Conservation (phyloP, 64 coral and sea anemone species). For the Pocillopora damicornis region DNA sequence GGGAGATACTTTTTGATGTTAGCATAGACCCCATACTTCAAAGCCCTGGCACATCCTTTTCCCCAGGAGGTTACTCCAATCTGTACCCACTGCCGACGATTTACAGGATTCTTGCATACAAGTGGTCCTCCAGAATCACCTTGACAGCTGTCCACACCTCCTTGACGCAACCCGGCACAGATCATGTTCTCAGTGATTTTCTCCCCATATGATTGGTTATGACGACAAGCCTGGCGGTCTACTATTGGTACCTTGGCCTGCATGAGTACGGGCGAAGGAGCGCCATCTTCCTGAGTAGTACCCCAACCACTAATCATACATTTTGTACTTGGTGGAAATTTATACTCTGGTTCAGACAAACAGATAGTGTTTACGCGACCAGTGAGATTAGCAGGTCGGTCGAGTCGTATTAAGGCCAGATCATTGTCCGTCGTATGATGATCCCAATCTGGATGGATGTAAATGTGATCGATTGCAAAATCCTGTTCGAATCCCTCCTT, state of each 20-base stretch:
- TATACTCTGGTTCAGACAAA: conserved; percentile 46
- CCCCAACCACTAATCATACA: conserved; percentile 76
- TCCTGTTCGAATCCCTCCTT: conserved; percentile 68
- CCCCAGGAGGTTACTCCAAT: conserved; percentile 74
- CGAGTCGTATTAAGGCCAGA: conserved; percentile 30
- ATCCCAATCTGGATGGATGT: conserved; percentile 68
- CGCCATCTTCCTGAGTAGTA: conserved; percentile 30
- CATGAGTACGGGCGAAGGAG: conserved; percentile 42
- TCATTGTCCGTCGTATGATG: conserved; percentile 66
- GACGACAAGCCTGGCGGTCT: conserved; percentile 29
- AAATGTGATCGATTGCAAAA: conserved; percentile 54
- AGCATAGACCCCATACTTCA: conserved; percentile 73
- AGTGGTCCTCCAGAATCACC: conserved; percentile 77
- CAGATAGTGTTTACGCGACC: conserved; percentile 75
- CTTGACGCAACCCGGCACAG: conserved; percentile 62
- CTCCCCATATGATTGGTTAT: conserved; percentile 54
- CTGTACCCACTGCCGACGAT: conserved; percentile 60
- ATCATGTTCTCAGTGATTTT: conserved; percentile 66
- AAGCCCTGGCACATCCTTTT: conserved; percentile 63
- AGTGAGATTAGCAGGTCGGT: conserved; percentile 61
- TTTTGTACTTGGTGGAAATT: conserved; percentile 49
- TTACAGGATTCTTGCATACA: conserved; percentile 63
- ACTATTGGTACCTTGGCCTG: conserved; percentile 71
- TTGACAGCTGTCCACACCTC: conserved; percentile 71
- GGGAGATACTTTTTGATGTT: conserved; percentile 59